Conservation (phyloP, 2,797 vertebrate species). For the Lerista edwardsae region DNA sequence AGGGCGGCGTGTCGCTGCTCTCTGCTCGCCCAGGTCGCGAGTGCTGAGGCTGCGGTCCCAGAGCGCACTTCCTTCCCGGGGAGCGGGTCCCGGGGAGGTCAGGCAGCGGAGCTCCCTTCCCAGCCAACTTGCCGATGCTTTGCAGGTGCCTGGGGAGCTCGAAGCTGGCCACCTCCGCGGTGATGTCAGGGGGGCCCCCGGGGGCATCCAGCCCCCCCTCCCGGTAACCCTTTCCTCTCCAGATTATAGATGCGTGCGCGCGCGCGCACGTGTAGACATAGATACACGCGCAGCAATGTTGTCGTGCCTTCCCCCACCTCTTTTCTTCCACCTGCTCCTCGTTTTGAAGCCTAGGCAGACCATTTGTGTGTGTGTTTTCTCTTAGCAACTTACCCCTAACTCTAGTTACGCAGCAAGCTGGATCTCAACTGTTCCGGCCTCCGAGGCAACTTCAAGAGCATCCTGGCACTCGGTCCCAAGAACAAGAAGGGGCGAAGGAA, state of each 20-base stretch:
- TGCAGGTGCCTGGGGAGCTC: not conserved
- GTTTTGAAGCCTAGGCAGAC: not conserved
- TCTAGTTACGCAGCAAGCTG: conserved; percentile 56
- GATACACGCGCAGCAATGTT: not conserved
- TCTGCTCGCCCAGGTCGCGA: not conserved
- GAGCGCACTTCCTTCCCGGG: no score
- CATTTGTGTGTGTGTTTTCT: not conserved
- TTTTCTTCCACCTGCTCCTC: not conserved
- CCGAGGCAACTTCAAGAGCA: conserved; percentile 55
- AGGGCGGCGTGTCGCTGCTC: not conserved
- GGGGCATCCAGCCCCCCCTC: no score
- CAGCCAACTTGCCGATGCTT: conserved; percentile 14
- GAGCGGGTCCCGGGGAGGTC: not conserved
- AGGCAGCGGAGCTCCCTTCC: not conserved
- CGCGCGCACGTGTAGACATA: no score
- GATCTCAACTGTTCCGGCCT: conserved; percentile 50
- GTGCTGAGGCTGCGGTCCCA: no score
- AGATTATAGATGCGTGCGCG: no score
- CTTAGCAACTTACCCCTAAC: conserved; percentile 72
- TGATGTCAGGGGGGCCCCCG: conserved; percentile 16
- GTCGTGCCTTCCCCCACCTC: not conserved
- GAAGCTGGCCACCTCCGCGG: conserved; percentile 36
- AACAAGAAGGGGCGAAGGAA: conserved; percentile 46
- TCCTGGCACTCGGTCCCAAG: conserved; percentile 39
- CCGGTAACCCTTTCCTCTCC: conserved; percentile 60